These are phyloP conservation scores for Origma solitaria DNA, from an alignment of 2,113 vertebrate genomes.

Conservation along the genomic window DNA sequence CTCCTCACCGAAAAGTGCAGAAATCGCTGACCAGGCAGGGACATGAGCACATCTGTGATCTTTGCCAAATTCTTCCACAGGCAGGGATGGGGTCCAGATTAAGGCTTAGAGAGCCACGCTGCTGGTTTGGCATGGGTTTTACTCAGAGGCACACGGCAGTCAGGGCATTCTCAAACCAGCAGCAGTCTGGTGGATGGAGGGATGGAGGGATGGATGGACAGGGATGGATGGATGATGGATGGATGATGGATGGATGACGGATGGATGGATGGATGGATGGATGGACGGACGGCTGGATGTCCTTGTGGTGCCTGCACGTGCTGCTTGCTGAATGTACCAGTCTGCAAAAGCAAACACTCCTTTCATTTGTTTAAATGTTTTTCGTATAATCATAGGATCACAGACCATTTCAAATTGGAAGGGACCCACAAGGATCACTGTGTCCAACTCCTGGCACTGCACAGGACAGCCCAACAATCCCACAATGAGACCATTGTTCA, in stretches of 20 bases:
- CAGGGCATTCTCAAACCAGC: not conserved
- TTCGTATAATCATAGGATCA: not conserved
- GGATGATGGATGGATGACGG: no score
- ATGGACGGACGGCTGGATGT: no score
- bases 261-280: no score
- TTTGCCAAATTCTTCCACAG: not conserved
- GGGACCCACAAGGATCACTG: rapidly evolving
- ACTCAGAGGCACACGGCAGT: not conserved
- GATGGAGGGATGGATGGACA: no score
- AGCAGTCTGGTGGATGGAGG: not conserved
- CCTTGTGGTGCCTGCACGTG: no score
- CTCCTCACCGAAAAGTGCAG: not conserved
- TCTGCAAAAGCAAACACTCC: not conserved
- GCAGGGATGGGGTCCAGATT: not conserved
- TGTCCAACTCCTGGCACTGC: not conserved
- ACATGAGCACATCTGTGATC: rapidly evolving
- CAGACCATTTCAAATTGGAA: rapidly evolving
- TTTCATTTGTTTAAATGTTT: not conserved
- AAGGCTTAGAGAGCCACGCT: not conserved
- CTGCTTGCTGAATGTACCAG: not conserved
- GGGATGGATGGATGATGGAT: no score
- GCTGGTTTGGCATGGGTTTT: not conserved
- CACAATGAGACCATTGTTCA: not conserved
- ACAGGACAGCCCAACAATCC: not conserved
- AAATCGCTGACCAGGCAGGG: not conserved